A percentile compares a stretch with the other conserved stretches of the same genome.
Evolutionary conservation across 2,113 vertebrate species (phyloP).

Genomic region (Orthonyx spaldingii): DNA sequence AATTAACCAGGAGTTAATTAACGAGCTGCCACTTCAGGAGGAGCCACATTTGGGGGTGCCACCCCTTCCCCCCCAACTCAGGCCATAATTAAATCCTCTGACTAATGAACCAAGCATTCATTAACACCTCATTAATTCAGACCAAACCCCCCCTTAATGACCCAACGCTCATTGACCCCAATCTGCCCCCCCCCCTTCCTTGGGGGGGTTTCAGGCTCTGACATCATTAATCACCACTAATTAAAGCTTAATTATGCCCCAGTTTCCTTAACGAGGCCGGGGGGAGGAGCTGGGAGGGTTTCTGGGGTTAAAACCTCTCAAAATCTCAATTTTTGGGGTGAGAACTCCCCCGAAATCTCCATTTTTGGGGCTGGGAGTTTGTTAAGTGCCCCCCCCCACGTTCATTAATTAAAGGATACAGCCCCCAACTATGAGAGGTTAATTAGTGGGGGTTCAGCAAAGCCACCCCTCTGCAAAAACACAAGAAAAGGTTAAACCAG

Average conservation of each 20-base stretch:
- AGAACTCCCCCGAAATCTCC: background rate
- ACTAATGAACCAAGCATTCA: background rate
- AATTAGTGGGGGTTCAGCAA: background rate
- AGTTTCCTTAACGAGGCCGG: background rate
- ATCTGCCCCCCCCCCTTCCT: background rate
- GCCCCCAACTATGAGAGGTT: background rate
- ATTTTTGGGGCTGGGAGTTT: background rate
- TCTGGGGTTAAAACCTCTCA: background rate
- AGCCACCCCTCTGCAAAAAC: background rate
- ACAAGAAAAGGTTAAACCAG: background rate
- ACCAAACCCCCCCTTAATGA: background rate
- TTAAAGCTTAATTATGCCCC: background rate
- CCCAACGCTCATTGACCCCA: background rate
- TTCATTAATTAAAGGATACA: background rate
- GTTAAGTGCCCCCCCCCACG: accelerated
- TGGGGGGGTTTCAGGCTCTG: background rate
- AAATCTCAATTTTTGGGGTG: background rate
- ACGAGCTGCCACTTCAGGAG: background rate
- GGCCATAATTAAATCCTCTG: background rate
- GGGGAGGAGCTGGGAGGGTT: background rate
- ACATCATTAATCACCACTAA: background rate
- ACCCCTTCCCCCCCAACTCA: too few species aligned
- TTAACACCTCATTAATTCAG: background rate
- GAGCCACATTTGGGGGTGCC: background rate
- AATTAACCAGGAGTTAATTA: background rate